These are phyloP conservation scores for Poecilia velifera DNA, from an alignment of 2,797 vertebrate species.

Conservation along the genomic window DNA sequence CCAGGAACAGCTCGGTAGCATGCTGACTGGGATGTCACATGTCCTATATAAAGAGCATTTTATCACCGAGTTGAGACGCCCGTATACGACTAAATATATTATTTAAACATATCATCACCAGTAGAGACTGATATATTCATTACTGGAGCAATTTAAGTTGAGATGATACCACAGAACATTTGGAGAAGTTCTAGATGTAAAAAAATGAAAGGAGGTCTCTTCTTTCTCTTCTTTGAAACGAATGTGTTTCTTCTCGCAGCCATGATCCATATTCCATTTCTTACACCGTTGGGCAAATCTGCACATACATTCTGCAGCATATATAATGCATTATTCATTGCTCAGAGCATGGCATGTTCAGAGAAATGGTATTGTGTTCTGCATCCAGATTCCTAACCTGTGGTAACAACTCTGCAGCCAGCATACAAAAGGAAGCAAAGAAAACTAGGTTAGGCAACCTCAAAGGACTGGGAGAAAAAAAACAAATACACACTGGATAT, in stretches of 20 bases:
- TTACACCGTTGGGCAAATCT: not conserved
- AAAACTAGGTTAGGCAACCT: constrained; percentile 75
- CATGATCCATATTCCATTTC: not conserved
- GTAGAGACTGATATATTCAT: constrained; percentile 24
- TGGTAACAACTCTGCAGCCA: constrained; percentile 52
- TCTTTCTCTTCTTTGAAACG: not conserved
- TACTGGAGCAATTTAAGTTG: constrained; percentile 5
- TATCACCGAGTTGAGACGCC: constrained; percentile 51
- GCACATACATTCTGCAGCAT: constrained; percentile 15
- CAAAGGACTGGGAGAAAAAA: constrained; percentile 59
- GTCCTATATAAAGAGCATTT: constrained; percentile 47
- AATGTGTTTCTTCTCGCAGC: not conserved
- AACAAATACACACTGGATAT: constrained; percentile 48
- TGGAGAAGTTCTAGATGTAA: constrained; percentile 17
- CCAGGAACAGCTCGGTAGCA: constrained; percentile 45
- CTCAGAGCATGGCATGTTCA: constrained; percentile 31
- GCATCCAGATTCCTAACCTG: constrained; percentile 65
- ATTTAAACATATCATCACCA: constrained; percentile 30
- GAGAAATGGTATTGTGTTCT: constrained; percentile 37
- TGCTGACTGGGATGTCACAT: constrained; percentile 42
- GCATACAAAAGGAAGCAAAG: constrained; percentile 12
- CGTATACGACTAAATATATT: constrained; percentile 35
- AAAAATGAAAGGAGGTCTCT: not conserved
- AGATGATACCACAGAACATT: constrained; percentile 25
- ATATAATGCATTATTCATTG: constrained; percentile 6